phyloP scores from a whole-genome alignment of 2,888 invertebrate genomes.

The Ophion ellenae region DNA sequence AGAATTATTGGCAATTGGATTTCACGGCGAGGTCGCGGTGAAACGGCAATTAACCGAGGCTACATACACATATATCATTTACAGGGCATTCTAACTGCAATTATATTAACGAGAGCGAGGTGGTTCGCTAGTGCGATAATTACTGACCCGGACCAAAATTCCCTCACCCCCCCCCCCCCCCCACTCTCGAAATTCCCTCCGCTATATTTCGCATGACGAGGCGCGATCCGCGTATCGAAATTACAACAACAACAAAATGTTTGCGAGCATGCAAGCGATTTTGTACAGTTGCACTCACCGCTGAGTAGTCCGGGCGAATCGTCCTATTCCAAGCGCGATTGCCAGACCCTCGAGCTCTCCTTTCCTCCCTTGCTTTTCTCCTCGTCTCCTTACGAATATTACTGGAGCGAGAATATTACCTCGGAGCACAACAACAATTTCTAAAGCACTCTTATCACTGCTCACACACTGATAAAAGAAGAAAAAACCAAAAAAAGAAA shows the following conservation, averaged over 20 bases:
- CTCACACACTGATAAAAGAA: slow-evolving; percentile 2
- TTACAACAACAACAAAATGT: background rate
- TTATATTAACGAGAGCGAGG: slow-evolving; percentile 52
- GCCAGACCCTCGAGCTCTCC: slow-evolving; percentile 27
- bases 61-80: slow-evolving; percentile 38
- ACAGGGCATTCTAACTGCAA: slow-evolving; percentile 21
- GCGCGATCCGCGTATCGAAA: background rate
- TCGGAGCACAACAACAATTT: slow-evolving; percentile 38
- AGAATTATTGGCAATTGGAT: slow-evolving; percentile 49
- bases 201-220: background rate
- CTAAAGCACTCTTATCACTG: slow-evolving; percentile 28
- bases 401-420: background rate
- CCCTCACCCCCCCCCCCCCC: background rate
- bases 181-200: background rate
- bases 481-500: background rate
- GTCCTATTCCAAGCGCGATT: slow-evolving; percentile 46
- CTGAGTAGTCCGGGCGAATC: slow-evolving; percentile 41
- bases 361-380: background rate
- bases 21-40: slow-evolving; percentile 10
- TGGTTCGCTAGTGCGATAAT: slow-evolving; percentile 36
- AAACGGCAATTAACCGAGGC: slow-evolving; percentile 49
- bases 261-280: too few species aligned
- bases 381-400: background rate
- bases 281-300: slow-evolving; percentile 30
- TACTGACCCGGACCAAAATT: slow-evolving; percentile 20